Evolutionary conservation across 1,140 invertebrate genomes (phyloP), one percentile per base, ranked within the genome.

Genomic region (Agrilus planipennis): DNA sequence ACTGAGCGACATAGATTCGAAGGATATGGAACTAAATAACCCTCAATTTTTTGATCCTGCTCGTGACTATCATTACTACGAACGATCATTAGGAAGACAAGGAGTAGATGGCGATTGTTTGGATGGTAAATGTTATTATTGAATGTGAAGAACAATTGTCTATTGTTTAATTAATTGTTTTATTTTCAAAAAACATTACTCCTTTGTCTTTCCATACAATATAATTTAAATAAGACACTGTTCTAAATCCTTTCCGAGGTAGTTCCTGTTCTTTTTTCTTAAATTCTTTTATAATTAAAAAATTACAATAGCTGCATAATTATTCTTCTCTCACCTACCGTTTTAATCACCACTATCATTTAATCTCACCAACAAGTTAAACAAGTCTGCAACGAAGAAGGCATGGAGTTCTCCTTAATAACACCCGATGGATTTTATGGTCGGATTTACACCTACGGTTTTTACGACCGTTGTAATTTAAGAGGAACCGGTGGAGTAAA

Each of bases 381-480:
- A 39, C 88, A 92, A 74, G 78, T 83, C 1, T 93, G 89, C 61
- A 89, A 83, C 52, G 84, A 89, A 65, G 86, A 90, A 60, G 89
- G 88, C 1, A 92, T 93, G 87, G 88, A 90, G 61, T 91, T 93
- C 53, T 89, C 84, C 2, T 64, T 92, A 12, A 69, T 82, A 34
- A 87, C 88, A 1, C 84, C 83, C 1, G 86, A 90, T 69, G 83
- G 84, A 22, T 93, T 92, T 56, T 74, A 83, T 44, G 88, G 89
- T 1, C 67, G 88, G 23, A 92, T 93, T 54, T 93, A 91, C 55
- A 89, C 87, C 0, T 88, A 91, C 52, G 88, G 88, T 1, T 90
- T 80, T 62, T 93, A 90, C 53, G 87, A 91, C 54, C 73, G 85
- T 19, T 92, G 89, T 55, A 91, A 89, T 67, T 88, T 89, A 67